Conservation (phyloP, 2,888 invertebrate genomes). For the Neoascia interrupta region DNA sequence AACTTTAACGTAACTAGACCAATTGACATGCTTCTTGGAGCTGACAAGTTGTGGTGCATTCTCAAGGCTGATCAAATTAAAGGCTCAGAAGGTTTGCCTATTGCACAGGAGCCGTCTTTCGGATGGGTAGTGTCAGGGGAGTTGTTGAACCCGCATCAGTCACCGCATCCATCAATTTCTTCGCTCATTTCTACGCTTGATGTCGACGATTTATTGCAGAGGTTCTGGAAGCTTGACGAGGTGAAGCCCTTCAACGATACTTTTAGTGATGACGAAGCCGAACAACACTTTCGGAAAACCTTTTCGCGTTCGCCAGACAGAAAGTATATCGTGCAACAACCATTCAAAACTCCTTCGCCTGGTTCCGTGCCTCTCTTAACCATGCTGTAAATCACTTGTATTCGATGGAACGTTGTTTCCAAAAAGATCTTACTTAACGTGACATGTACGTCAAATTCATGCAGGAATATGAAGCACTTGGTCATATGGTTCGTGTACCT, state of each 20-base stretch:
- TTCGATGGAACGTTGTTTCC: slow-evolving; percentile 26
- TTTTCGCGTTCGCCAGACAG: slow-evolving; percentile 21
- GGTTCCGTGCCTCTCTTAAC: slow-evolving; percentile 2
- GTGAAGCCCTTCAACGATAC: slow-evolving; percentile 19
- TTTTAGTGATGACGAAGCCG: slow-evolving; percentile 26
- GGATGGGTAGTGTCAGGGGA: slow-evolving; percentile 58
- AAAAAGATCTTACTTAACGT: background rate
- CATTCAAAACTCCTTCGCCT: slow-evolving; percentile 7
- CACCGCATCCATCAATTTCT: too few species aligned
- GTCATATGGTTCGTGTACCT: slow-evolving; percentile 18
- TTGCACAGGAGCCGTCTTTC: slow-evolving; percentile 50
- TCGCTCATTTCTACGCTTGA: background rate
- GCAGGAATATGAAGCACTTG: slow-evolving; percentile 19
- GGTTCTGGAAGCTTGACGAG: background rate
- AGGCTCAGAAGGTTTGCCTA: slow-evolving; percentile 3
- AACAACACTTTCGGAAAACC: slow-evolving; percentile 22
- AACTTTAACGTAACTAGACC: slow-evolving; percentile 31
- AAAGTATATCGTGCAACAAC: slow-evolving; percentile 30
- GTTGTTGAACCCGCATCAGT: background rate
- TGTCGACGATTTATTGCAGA: background rate
- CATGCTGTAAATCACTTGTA: background rate
- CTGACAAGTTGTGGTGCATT: slow-evolving; percentile 51
- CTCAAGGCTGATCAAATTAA: slow-evolving; percentile 26
- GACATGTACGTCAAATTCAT: slow-evolving; percentile 8
- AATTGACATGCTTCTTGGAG: slow-evolving; percentile 55